Conservation (phyloP, 1,140 invertebrate genomes). For the Drosophila tropicalis region DNA sequence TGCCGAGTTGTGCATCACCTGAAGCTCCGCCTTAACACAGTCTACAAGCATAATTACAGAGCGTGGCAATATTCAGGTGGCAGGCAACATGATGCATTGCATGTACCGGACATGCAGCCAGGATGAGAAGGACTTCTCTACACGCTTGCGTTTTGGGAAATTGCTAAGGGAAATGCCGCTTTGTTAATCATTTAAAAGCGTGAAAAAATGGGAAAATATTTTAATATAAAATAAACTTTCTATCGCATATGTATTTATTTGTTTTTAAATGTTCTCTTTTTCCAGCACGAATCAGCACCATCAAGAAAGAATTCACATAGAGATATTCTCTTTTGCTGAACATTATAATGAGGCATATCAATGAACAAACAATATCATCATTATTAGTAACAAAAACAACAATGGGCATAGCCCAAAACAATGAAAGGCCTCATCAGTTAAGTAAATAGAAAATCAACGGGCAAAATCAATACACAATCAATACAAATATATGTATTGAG, state of each 20-base stretch:
- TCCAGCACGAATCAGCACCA: not conserved
- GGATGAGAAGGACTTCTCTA: slow-evolving; percentile 2
- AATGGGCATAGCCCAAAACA: slow-evolving; percentile 48
- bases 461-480: slow-evolving; percentile 76
- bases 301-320: slow-evolving; percentile 62
- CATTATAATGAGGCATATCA: slow-evolving; percentile 78
- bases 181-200: slow-evolving; percentile 6
- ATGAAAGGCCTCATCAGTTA: slow-evolving; percentile 60
- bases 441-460: slow-evolving; percentile 77
- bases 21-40: not conserved
- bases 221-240: not conserved
- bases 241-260: not conserved
- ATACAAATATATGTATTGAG: slow-evolving; percentile 63
- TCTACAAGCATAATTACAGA: slow-evolving; percentile 12
- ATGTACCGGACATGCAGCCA: slow-evolving; percentile 6
- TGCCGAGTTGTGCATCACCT: not conserved
- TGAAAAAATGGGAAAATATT: not conserved
- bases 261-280: not conserved
- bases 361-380: slow-evolving; percentile 61
- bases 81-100: slow-evolving; percentile 13
- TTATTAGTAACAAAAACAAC: slow-evolving; percentile 38
- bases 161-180: slow-evolving; percentile 1
- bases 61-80: slow-evolving; percentile 11
- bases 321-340: slow-evolving; percentile 31
- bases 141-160: not conserved